Percentiles rank a stretch among this genome's conserved stretches.
Evolutionary conservation across 2,113 vertebrate genomes (phyloP).

Genomic region (Callopanchax toddi): DNA sequence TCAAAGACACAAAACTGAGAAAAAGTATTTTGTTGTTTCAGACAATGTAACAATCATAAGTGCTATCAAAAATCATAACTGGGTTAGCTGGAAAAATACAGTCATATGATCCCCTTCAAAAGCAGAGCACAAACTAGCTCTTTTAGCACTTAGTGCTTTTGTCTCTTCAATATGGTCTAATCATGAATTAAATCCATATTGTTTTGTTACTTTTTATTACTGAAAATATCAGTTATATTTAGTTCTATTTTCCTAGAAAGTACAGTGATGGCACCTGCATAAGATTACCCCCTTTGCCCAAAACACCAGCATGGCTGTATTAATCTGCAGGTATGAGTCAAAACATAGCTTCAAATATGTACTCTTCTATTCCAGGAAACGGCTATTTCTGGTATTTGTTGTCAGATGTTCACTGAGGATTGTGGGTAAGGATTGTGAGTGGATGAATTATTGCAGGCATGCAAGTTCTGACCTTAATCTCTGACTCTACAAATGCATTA

Average conservation of each 20-base stretch:
- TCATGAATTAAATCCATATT: conserved; percentile 10
- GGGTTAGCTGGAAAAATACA: not conserved
- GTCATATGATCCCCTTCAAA: conserved; percentile 5
- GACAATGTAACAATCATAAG: not conserved
- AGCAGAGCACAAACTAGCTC: not conserved
- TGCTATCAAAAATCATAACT: not conserved
- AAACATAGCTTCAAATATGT: conserved; percentile 3
- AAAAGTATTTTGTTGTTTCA: not conserved
- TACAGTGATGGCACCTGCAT: conserved; percentile 55
- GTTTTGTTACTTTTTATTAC: conserved; percentile 36
- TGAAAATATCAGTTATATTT: conserved; percentile 52
- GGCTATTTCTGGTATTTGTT: conserved; percentile 28
- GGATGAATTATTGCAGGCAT: not conserved
- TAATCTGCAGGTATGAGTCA: conserved; percentile 32
- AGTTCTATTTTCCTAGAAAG: conserved; percentile 47
- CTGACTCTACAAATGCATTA: not conserved
- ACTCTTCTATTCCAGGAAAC: conserved; percentile 10
- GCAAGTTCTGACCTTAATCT: not conserved
- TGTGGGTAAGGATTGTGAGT: not conserved
- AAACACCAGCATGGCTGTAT: conserved; percentile 29
- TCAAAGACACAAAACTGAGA: too few species aligned
- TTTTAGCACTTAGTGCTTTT: not conserved
- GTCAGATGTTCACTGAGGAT: conserved; percentile 14
- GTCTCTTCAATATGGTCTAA: not conserved
- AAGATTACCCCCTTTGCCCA: conserved; percentile 35